A percentile compares a stretch with the other conserved stretches of the same genome.
Evolutionary conservation across 2,113 vertebrate genomes (phyloP).

Genomic region (Suricata suricatta): DNA sequence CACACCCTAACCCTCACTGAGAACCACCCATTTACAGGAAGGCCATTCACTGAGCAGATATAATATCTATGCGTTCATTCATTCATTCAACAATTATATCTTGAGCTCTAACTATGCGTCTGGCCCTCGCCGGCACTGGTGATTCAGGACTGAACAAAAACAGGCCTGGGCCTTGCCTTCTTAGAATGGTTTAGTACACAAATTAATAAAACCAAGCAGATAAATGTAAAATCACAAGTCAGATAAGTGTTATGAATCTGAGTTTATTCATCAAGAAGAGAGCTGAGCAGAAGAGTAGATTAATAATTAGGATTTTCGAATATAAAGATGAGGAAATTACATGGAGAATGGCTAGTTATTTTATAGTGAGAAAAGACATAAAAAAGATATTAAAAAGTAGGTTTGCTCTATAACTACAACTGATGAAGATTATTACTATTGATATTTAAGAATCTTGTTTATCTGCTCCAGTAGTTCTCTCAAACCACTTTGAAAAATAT

Average conservation of each 20-base stretch:
- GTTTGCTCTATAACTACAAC: not conserved
- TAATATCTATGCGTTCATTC: not conserved
- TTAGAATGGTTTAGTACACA: not conserved
- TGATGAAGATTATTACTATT: not conserved
- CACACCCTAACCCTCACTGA: not conserved
- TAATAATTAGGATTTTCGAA: constrained; percentile 34
- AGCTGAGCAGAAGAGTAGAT: not conserved
- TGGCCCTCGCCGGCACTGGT: not conserved
- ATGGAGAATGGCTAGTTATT: not conserved
- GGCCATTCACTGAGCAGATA: not conserved
- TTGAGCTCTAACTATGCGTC: not conserved
- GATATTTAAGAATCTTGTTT: not conserved
- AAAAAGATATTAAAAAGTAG: not conserved
- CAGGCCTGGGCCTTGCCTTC: not conserved
- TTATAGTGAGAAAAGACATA: not conserved
- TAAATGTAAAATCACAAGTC: not conserved
- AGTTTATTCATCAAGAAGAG: not conserved
- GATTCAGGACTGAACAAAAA: constrained; percentile 37
- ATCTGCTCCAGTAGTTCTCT: not conserved
- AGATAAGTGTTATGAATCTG: not conserved
- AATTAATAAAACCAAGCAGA: not conserved
- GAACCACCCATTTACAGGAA: constrained; percentile 4
- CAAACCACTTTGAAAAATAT: not conserved
- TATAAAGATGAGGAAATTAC: not conserved
- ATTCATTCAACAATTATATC: not conserved